These are phyloP conservation scores for Elysia crispata DNA, from an alignment of 2,888 invertebrate genomes.

Conservation along the genomic window DNA sequence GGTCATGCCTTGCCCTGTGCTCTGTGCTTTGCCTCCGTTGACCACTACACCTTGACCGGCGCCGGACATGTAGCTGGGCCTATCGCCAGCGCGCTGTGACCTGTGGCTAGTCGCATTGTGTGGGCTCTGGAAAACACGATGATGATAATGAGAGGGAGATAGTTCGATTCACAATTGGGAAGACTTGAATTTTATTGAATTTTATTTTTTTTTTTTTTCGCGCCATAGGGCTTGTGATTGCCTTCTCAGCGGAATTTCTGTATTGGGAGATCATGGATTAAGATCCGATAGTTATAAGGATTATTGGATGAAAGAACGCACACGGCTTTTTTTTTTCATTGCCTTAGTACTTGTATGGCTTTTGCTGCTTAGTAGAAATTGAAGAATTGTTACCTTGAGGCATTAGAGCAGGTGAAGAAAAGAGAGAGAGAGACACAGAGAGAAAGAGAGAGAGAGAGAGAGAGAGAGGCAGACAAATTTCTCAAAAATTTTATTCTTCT, in stretches of 20 bases:
- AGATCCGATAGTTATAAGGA: too few species aligned
- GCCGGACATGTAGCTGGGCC: slow-evolving; percentile 50
- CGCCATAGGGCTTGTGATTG: background rate
- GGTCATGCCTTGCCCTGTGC: slow-evolving; percentile 36
- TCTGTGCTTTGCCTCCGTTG: slow-evolving; percentile 45
- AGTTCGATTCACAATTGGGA: background rate
- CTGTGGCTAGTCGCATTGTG: slow-evolving; percentile 54
- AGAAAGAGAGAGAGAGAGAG: background rate
- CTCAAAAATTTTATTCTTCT: too few species aligned
- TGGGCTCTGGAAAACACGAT: slow-evolving; percentile 54
- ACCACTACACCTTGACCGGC: slow-evolving; percentile 40
- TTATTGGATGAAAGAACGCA: too few species aligned
- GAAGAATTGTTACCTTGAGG: too few species aligned
- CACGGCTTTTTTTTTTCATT: too few species aligned
- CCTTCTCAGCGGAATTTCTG: too few species aligned
- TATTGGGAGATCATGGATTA: too few species aligned
- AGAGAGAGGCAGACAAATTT: background rate
- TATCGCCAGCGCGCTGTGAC: slow-evolving; percentile 50
- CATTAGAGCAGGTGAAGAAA: too few species aligned
- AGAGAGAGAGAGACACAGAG: too few species aligned
- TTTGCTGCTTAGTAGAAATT: too few species aligned
- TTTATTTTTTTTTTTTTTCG: background rate
- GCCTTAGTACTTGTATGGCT: too few species aligned
- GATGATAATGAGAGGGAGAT: background rate
- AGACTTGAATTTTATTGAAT: too few species aligned